Evolutionary conservation across 2,797 vertebrate species (phyloP).

Genomic region (Sebastes dallii): DNA sequence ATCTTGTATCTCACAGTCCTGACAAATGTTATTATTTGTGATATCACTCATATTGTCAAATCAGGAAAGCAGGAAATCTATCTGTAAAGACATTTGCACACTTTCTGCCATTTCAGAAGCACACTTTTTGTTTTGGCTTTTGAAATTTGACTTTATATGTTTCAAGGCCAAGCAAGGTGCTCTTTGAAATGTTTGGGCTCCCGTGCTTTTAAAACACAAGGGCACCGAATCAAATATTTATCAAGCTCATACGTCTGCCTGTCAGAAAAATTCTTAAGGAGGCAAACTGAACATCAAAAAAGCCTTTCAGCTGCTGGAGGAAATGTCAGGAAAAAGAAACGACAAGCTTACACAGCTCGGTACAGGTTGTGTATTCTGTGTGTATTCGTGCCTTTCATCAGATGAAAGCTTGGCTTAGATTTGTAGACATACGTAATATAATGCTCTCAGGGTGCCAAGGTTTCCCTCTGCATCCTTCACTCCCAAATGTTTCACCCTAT

Average conservation of each 20-base stretch:
- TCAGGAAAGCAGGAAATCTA: not conserved
- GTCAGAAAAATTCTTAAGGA: conserved; percentile 28
- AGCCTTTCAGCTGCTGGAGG: conserved; percentile 34
- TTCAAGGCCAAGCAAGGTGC: conserved; percentile 42
- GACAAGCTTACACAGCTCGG: conserved; percentile 8
- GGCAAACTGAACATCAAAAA: conserved; percentile 52
- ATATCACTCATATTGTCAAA: not conserved
- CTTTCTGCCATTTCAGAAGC: not conserved
- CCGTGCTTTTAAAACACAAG: conserved; percentile 24
- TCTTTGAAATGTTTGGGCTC: conserved; percentile 34
- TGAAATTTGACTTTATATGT: conserved; percentile 4
- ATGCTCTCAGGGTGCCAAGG: conserved; percentile 16
- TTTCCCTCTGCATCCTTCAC: conserved; percentile 4
- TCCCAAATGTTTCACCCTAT: conserved; percentile 24
- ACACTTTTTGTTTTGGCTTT: not conserved
- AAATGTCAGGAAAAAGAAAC: conserved; percentile 20
- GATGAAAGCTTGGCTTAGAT: conserved; percentile 46
- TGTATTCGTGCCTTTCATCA: conserved; percentile 42
- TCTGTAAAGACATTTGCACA: not conserved
- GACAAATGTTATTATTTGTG: not conserved
- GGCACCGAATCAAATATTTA: conserved; percentile 49
- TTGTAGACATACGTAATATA: conserved; percentile 37
- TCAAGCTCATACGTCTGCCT: conserved; percentile 16
- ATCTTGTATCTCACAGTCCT: not conserved
- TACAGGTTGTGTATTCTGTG: conserved; percentile 5